Evolutionary conservation across 2,888 invertebrate genomes (phyloP), one percentile per base, ranked within the genome.

Genomic region (Ischnus inquisitorius): DNA sequence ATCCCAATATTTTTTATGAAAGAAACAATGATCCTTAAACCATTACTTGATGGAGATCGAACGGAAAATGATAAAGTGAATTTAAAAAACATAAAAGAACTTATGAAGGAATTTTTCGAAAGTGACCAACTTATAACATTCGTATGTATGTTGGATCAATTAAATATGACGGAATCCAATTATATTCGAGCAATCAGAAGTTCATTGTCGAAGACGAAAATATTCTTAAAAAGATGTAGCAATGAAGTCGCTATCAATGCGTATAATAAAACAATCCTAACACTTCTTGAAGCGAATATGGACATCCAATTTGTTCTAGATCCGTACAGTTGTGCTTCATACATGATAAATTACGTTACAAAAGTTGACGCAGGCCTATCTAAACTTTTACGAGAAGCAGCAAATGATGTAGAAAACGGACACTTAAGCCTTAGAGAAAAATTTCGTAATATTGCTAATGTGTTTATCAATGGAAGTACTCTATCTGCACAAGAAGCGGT

Each of bases 401-500:
- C 86, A 8, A 54, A 48, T 67, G 87, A 87, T 82, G 39, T 75
- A n/a, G 39, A 82, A 54, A 81, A 86, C 34, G 80, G 84, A 6
- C 83, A 88, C 77, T 80, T 64, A 43, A 74, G 64, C 39, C 65
- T 87, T 10, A 76, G 72, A 79, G 86, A 88, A 12, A 80, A 86
- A 83, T 79, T 89, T 74, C 82, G 71, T 83, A 82, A 81, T 62
- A 74, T 87, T 22, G 80, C 84, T 3, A 86, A 85, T 81, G 85
- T 83, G 14, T 88, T 88, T 77, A 43, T 88, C 41, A 86, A 88
- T 54, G 69, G 81, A 3, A 87, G 85, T 28, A 78, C 82, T 25
- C 83, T 88, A 75, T 87, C 85, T 54, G 79, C 87, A 12, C 89
- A 88, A 86, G 87, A 89, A 85, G 87, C 48, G 41, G 19, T 83